Percentiles rank a stretch among this genome's conserved stretches.
Conservation (phyloP, 1,140 invertebrate genomes). For the Drosophila nebulosa region DNA sequence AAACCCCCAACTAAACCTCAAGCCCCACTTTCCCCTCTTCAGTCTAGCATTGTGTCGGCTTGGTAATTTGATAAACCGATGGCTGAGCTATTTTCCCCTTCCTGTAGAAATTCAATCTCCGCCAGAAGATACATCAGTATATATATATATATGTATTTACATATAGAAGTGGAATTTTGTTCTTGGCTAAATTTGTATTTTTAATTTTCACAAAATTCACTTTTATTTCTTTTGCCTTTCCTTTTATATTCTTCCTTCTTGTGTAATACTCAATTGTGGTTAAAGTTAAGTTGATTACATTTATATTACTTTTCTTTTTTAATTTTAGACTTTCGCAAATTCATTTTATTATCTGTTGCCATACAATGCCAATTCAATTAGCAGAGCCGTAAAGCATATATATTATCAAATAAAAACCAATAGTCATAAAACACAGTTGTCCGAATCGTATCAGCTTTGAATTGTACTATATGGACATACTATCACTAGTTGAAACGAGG, state of each 20-base stretch:
- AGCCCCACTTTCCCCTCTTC: background rate
- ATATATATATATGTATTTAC: background rate
- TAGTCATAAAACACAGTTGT: too few species aligned
- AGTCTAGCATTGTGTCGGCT: background rate
- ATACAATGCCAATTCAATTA: too few species aligned
- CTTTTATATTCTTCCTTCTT: background rate
- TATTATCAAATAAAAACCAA: background rate
- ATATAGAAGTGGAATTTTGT: background rate
- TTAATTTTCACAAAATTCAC: constrained; percentile 8
- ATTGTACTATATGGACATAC: too few species aligned
- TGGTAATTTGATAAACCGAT: background rate
- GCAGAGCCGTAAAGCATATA: background rate
- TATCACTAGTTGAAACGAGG: too few species aligned
- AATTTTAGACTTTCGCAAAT: background rate
- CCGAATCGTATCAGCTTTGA: too few species aligned
- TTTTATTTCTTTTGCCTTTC: background rate
- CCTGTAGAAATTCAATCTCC: background rate
- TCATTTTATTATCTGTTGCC: background rate
- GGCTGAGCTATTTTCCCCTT: background rate
- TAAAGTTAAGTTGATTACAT: background rate
- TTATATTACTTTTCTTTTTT: background rate
- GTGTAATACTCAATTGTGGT: background rate
- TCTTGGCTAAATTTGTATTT: background rate
- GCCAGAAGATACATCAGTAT: background rate
- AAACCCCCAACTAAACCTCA: background rate